A percentile compares a stretch with the other conserved stretches of the same genome.
These are phyloP conservation scores for Spodoptera litura DNA, from an alignment of 1,140 invertebrate species.

Conservation along the genomic window DNA sequence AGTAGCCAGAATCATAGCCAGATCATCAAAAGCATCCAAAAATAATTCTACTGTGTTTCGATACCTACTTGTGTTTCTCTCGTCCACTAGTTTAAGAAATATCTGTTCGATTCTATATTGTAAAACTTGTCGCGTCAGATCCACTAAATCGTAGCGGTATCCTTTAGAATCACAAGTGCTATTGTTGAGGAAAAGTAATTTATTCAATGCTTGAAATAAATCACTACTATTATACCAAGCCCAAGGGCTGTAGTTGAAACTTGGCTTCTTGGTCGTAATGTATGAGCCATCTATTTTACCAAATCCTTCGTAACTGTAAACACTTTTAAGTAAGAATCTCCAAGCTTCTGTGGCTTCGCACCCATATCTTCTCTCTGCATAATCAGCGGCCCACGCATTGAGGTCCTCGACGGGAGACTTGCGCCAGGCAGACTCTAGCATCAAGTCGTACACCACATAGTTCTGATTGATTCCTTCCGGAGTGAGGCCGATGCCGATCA, in stretches of 20 bases:
- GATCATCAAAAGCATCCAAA: conserved; percentile 84
- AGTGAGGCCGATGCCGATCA: conserved; percentile 94
- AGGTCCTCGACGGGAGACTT: conserved; percentile 88
- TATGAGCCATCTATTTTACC: conserved; percentile 91
- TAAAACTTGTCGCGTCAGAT: conserved; percentile 94
- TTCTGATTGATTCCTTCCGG: conserved; percentile 98
- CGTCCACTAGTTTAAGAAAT: conserved; percentile 88
- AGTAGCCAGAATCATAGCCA: conserved; percentile 90
- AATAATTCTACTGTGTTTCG: conserved; percentile 66
- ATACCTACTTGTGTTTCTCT: conserved; percentile 82
- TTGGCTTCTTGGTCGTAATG: conserved; percentile 89
- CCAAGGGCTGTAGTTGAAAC: conserved; percentile 88
- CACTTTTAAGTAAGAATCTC: conserved; percentile 86
- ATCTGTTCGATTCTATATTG: conserved; percentile 90
- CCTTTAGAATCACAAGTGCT: conserved; percentile 69
- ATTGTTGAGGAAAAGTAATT: conserved; percentile 78
- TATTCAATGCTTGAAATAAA: conserved; percentile 88
- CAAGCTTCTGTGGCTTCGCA: conserved; percentile 88
- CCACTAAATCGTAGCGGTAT: conserved; percentile 93
- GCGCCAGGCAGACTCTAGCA: conserved; percentile 93
- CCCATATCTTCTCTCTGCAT: conserved; percentile 91
- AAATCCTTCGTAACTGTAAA: conserved; percentile 90
- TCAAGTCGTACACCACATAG: conserved; percentile 96
- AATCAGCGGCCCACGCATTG: conserved; percentile 90
- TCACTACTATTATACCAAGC: conserved; percentile 90